Evolutionary conservation across 2,888 invertebrate species (phyloP).

Genomic region (Rhabditoides inermis): DNA sequence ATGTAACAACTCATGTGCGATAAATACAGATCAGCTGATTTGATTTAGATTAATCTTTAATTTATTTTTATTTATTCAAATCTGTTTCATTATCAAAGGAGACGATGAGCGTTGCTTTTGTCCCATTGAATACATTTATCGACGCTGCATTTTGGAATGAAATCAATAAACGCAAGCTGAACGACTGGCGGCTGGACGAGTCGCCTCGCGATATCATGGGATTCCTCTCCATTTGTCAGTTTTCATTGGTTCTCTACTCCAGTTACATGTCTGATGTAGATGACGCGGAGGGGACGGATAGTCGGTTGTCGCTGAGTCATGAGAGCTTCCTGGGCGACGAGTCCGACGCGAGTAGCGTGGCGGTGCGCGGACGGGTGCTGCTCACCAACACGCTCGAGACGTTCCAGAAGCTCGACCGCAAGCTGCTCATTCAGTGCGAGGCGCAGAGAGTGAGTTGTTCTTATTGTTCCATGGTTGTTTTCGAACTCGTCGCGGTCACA

Average conservation of each 20-base stretch:
- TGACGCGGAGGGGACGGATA: slow-evolving; percentile 16
- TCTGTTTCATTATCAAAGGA: no score
- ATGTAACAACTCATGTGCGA: no score
- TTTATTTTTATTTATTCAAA: background rate
- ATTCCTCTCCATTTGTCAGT: slow-evolving; percentile 20
- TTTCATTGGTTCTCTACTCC: background rate
- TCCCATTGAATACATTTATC: slow-evolving; percentile 70
- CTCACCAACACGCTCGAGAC: slow-evolving; percentile 85
- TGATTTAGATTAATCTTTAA: no score
- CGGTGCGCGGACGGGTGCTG: slow-evolving; percentile 64
- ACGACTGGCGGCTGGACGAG: slow-evolving; percentile 77
- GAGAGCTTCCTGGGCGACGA: slow-evolving; percentile 13
- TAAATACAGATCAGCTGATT: no score
- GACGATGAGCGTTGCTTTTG: slow-evolving; percentile 29
- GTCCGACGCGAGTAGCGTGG: background rate
- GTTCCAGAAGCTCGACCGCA: slow-evolving; percentile 72
- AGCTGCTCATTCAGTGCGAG: slow-evolving; percentile 59
- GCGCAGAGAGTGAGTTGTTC: no score
- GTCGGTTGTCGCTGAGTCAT: slow-evolving; percentile 22
- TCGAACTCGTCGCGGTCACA: no score
- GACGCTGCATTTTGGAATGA: slow-evolving; percentile 88
- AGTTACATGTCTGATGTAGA: slow-evolving; percentile 10
- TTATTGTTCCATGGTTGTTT: background rate
- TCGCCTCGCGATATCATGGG: slow-evolving; percentile 57
- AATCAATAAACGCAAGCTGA: slow-evolving; percentile 77